Evolutionary conservation across 2,888 invertebrate species (phyloP).

Genomic region (Caenorhabditis sinica): DNA sequence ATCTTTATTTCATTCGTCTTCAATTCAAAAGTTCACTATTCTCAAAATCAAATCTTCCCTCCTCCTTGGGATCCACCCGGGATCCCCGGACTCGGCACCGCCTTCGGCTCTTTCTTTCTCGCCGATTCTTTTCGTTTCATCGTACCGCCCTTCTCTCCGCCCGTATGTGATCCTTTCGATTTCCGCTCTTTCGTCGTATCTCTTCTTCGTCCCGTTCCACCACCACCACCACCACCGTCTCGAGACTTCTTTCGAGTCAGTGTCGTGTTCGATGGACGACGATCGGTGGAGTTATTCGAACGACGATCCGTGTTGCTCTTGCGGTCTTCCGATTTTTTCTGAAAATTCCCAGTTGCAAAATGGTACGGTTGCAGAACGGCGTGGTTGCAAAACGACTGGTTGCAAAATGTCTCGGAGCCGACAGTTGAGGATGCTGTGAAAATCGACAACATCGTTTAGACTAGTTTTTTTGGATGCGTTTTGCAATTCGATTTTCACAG

Average conservation of each 20-base stretch:
- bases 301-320: slow-evolving; percentile 5
- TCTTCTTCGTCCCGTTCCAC: not conserved
- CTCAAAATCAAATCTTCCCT: too few species aligned
- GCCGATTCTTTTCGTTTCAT: not conserved
- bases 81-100: not conserved
- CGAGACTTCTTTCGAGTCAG: slow-evolving; percentile 23
- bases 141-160: slow-evolving; percentile 2
- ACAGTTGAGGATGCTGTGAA: too few species aligned
- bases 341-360: not conserved
- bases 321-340: slow-evolving; percentile 27
- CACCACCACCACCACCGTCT: not conserved
- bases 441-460: too few species aligned
- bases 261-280: slow-evolving; percentile 14
- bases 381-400: too few species aligned
- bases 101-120: not conserved
- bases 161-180: slow-evolving; percentile 11
- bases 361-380: too few species aligned
- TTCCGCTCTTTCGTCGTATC: slow-evolving; percentile 26
- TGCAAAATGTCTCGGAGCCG: too few species aligned
- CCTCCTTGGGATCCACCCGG: too few species aligned
- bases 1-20: too few species aligned
- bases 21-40: too few species aligned
- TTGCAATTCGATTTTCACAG: too few species aligned
- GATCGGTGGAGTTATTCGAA: not conserved
- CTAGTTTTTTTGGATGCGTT: too few species aligned